These are phyloP conservation scores for Alligator sinensis DNA, from an alignment of 2,113 vertebrate species.

Conservation along the genomic window DNA sequence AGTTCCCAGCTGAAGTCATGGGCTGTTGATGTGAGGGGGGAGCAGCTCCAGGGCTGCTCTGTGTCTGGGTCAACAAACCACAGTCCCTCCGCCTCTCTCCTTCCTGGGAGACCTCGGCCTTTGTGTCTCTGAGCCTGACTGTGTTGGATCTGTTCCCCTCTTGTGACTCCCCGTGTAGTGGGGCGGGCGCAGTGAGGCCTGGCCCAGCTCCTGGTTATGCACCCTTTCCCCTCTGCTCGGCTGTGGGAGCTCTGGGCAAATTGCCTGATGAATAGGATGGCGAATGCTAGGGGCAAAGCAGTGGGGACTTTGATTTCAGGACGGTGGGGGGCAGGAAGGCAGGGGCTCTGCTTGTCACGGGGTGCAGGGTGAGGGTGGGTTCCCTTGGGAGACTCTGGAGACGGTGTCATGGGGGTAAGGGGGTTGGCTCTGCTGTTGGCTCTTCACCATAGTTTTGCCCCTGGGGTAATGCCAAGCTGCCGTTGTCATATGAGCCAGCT, in stretches of 20 bases:
- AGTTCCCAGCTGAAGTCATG: neutral
- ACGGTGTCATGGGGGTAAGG: neutral
- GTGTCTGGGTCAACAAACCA: neutral
- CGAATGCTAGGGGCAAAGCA: neutral
- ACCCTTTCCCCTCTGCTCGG: neutral
- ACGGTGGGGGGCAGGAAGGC: neutral
- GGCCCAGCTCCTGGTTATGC: neutral
- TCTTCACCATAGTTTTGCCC: neutral
- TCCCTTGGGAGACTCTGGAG: neutral
- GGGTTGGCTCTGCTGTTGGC: neutral
- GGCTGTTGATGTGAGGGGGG: neutral
- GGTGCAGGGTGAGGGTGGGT: neutral
- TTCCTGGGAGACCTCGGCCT: neutral
- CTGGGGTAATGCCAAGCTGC: too few species aligned
- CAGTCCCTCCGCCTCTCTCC: neutral
- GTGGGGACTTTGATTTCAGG: neutral
- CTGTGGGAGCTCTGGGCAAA: neutral
- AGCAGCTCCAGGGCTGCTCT: neutral
- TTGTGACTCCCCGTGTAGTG: neutral
- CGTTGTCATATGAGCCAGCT: neutral
- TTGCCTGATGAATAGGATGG: neutral
- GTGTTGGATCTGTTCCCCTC: neutral
- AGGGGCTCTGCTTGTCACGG: neutral
- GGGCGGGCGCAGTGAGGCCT: neutral
- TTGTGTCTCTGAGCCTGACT: neutral